These are phyloP conservation scores for Apodemia zela DNA, from an alignment of 2,888 invertebrate genomes.

Conservation along the genomic window DNA sequence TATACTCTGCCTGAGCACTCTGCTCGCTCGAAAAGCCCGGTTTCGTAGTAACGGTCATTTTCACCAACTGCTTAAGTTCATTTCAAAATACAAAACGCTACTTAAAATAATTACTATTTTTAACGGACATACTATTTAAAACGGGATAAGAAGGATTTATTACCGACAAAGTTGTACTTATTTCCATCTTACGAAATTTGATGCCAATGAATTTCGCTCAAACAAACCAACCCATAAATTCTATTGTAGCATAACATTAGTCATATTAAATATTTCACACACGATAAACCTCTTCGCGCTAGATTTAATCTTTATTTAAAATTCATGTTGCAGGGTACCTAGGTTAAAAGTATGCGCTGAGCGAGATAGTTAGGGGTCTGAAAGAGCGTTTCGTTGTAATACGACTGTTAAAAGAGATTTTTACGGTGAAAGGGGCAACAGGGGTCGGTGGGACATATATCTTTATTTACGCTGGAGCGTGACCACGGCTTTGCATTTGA, in stretches of 20 bases:
- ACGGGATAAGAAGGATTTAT: too few species aligned
- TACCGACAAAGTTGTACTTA: background rate
- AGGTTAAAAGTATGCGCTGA: slow-evolving; percentile 38
- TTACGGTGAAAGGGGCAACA: slow-evolving; percentile 51
- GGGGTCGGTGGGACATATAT: slow-evolving; percentile 46
- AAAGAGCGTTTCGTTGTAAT: slow-evolving; percentile 69
- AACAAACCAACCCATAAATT: background rate
- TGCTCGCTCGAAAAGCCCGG: too few species aligned
- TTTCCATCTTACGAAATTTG: background rate
- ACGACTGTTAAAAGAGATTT: slow-evolving; percentile 65
- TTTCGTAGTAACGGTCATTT: too few species aligned
- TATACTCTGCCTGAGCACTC: too few species aligned
- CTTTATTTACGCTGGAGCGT: slow-evolving; percentile 48
- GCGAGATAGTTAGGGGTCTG: slow-evolving; percentile 47
- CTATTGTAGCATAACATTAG: background rate
- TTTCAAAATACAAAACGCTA: too few species aligned
- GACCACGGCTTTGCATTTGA: slow-evolving; percentile 18
- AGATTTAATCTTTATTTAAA: slow-evolving; percentile 25
- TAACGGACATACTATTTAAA: too few species aligned
- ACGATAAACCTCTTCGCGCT: slow-evolving; percentile 16
- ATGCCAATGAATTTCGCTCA: background rate
- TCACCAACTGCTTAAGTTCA: too few species aligned
- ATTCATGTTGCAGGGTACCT: slow-evolving; percentile 21
- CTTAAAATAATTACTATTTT: too few species aligned
- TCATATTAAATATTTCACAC: slow-evolving; percentile 16